These are phyloP conservation scores for Pomatostomus ruficeps DNA, from an alignment of 2,113 vertebrate species.

Conservation along the genomic window DNA sequence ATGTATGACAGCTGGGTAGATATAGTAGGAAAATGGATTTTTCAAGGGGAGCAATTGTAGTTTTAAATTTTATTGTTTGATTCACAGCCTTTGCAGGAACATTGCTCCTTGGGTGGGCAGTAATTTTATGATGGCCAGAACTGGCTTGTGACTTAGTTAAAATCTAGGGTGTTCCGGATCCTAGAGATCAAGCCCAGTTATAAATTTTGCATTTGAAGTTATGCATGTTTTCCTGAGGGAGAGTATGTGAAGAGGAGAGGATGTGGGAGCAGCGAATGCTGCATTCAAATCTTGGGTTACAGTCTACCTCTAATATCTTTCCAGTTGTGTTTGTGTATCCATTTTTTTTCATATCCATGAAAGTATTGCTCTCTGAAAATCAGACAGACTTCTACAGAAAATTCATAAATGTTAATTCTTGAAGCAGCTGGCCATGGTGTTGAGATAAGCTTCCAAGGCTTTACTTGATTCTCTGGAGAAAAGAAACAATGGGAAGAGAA, in stretches of 20 bases:
- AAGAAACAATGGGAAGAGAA: conserved; percentile 17
- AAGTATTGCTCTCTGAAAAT: not conserved
- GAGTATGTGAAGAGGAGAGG: not conserved
- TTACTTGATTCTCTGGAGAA: not conserved
- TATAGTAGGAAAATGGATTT: not conserved
- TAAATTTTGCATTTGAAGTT: not conserved
- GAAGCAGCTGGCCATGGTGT: conserved; percentile 1
- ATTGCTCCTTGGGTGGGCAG: not conserved
- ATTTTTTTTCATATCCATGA: not conserved
- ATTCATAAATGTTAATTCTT: not conserved
- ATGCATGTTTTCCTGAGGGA: not conserved
- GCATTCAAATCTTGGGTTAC: conserved; percentile 17
- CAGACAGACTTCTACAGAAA: not conserved
- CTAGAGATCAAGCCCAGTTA: not conserved
- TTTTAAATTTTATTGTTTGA: conserved; percentile 1
- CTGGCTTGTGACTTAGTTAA: not conserved
- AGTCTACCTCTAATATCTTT: not conserved
- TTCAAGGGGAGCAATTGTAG: not conserved
- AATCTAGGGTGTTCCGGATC: not conserved
- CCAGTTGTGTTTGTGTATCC: not conserved
- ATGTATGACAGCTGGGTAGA: not conserved
- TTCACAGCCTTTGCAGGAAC: not conserved
- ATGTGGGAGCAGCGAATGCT: not conserved
- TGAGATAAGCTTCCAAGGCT: not conserved
- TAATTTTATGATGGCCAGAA: not conserved